These are phyloP conservation scores for Girardinichthys multiradiatus DNA, from an alignment of 2,113 vertebrate species.

Conservation along the genomic window DNA sequence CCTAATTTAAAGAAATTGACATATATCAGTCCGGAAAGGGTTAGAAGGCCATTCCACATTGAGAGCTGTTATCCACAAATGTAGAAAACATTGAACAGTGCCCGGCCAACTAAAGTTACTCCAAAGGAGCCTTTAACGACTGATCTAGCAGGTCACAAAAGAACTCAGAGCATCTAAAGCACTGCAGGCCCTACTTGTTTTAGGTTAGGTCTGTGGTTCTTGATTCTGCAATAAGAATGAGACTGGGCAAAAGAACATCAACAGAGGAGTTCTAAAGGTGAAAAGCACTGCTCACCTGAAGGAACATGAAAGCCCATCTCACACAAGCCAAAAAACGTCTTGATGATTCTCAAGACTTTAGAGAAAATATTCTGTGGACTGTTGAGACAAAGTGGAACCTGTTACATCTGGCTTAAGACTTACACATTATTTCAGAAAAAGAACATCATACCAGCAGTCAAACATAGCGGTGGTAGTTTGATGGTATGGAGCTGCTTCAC, in stretches of 20 bases:
- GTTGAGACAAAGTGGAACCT: background rate
- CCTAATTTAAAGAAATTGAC: background rate
- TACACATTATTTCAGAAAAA: background rate
- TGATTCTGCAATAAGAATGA: background rate
- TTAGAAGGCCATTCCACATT: too few relatives aligned
- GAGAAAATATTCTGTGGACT: background rate
- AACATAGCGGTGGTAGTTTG: background rate
- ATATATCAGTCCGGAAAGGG: too few relatives aligned
- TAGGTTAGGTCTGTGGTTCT: background rate
- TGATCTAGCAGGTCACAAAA: background rate
- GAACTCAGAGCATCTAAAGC: background rate
- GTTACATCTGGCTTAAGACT: background rate
- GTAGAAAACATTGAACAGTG: background rate
- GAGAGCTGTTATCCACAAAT: too few relatives aligned
- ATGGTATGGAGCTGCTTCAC: background rate
- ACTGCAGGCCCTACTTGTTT: background rate
- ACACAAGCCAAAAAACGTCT: background rate
- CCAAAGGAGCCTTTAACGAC: background rate
- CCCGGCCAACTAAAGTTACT: background rate
- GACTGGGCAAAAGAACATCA: background rate
- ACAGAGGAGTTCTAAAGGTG: too few relatives aligned
- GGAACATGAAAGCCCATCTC: background rate
- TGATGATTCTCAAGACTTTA: background rate
- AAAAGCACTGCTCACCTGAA: background rate
- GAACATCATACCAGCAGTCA: background rate